Conservation (phyloP, 1,140 invertebrate species). For the Nephotettix cincticeps region DNA sequence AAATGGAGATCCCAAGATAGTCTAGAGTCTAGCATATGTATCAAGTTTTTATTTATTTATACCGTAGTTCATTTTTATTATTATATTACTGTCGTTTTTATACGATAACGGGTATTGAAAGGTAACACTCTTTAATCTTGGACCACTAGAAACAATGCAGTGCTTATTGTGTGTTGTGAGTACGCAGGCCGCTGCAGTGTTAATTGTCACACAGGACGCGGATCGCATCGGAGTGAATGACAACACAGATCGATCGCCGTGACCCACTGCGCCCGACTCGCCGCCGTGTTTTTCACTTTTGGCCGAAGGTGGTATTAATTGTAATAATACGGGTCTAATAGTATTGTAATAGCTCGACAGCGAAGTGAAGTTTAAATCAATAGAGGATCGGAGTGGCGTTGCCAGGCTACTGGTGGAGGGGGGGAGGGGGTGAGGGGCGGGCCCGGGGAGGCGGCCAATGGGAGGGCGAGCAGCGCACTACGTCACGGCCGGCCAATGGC, state of each 20-base stretch:
- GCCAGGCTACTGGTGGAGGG: slow-evolving; percentile 32
- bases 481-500: slow-evolving; percentile 27
- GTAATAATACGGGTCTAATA: slow-evolving; percentile 28
- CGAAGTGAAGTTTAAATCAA: slow-evolving; percentile 28
- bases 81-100: no score
- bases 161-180: no score
- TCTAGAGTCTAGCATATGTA: no score
- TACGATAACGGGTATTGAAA: no score
- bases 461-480: slow-evolving; percentile 19
- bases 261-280: not conserved
- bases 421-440: slow-evolving; percentile 32
- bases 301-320: slow-evolving; percentile 14
- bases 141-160: no score
- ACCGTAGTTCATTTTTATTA: no score
- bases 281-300: slow-evolving; percentile 3
- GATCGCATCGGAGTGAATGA: slow-evolving; percentile 16
- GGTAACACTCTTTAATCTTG: no score
- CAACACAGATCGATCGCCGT: slow-evolving; percentile 25
- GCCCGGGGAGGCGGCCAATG: slow-evolving; percentile 29
- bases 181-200: no score
- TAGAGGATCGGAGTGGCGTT: slow-evolving; percentile 34
- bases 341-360: slow-evolving; percentile 22
- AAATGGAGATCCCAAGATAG: no score
- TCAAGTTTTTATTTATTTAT: no score
- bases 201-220: no score